phyloP scores from a whole-genome alignment of 1,140 invertebrate genomes.

The Uloborus diversus region DNA sequence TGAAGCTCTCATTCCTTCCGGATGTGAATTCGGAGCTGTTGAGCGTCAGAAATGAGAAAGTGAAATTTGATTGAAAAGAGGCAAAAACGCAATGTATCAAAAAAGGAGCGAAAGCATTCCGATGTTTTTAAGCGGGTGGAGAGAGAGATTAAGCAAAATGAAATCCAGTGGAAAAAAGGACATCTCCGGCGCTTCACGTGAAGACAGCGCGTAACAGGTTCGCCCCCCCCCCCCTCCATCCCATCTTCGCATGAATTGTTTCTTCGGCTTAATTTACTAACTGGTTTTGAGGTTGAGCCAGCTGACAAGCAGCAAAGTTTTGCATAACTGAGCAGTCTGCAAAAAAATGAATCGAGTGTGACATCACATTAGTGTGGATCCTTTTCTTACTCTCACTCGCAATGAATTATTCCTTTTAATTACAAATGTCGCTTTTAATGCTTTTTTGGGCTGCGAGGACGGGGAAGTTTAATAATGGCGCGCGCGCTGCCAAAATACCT shows the following conservation, averaged over 20 bases:
- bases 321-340: constrained; percentile 31
- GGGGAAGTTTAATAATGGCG: constrained; percentile 45
- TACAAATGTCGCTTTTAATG: constrained; percentile 49
- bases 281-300: constrained; percentile 36
- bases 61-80: not conserved
- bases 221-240: too few relatives aligned
- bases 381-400: constrained; percentile 25
- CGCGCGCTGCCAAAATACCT: constrained; percentile 40
- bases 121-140: too few relatives aligned
- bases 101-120: too few relatives aligned
- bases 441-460: constrained; percentile 24
- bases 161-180: too few relatives aligned
- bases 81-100: not conserved
- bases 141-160: too few relatives aligned
- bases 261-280: constrained; percentile 44
- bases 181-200: too few relatives aligned
- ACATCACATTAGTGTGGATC: constrained; percentile 26
- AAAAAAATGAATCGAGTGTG: constrained; percentile 46
- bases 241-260: constrained; percentile 22
- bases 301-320: constrained; percentile 30
- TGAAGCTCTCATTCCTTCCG: too few relatives aligned
- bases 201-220: too few relatives aligned
- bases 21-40: too few relatives aligned
- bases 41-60: too few relatives aligned
- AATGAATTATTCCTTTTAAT: constrained; percentile 56